Conservation (phyloP, 2,888 invertebrate genomes). For the Crematogaster levior region DNA sequence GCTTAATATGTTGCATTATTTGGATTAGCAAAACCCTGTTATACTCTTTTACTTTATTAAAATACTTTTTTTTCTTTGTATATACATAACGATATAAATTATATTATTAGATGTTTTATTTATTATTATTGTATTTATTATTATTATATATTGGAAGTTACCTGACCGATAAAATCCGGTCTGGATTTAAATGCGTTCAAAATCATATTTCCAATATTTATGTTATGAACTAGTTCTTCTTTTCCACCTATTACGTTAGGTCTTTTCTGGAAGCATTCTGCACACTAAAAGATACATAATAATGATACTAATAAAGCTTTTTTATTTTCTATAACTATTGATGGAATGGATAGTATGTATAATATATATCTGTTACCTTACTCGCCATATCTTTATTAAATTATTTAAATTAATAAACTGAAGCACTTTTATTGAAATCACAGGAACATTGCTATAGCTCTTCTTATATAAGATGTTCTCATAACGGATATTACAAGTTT, state of each 20-base stretch:
- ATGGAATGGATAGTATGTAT: neutral
- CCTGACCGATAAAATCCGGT: constrained; percentile 23
- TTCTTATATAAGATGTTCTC: too few relatives aligned
- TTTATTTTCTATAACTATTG: neutral
- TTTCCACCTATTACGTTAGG: neutral
- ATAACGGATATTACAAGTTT: too few relatives aligned
- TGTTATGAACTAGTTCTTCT: neutral
- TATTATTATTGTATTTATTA: too few relatives aligned
- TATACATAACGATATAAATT: neutral
- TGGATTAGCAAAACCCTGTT: too few relatives aligned
- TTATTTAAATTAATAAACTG: neutral
- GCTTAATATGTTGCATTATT: neutral
- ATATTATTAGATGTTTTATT: neutral
- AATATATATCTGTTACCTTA: neutral
- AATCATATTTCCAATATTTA: constrained; percentile 5
- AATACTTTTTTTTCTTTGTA: neutral
- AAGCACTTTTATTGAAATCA: neutral
- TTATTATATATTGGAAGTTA: too few relatives aligned
- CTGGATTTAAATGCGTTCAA: neutral
- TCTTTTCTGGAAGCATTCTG: neutral
- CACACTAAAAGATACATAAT: neutral
- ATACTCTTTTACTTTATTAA: neutral
- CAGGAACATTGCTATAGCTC: too few relatives aligned
- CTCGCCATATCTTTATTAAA: neutral
- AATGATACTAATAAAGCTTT: neutral